Percentiles rank a stretch among this genome's conserved stretches.
Evolutionary conservation across 2,797 vertebrate genomes (phyloP).

Genomic region (Taeniopygia guttata): DNA sequence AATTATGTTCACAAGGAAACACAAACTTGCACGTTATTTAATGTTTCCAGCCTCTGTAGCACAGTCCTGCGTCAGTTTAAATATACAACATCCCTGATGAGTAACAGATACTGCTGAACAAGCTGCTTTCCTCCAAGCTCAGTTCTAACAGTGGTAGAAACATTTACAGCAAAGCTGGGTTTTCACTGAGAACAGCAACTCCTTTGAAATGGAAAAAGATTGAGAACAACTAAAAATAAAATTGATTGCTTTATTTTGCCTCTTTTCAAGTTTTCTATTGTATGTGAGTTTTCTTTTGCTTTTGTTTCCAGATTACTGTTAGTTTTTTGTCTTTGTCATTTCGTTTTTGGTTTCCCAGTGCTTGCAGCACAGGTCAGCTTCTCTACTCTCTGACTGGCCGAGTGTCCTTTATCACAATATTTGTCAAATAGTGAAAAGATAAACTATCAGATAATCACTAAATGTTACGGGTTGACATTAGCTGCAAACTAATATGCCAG

Average conservation of each 20-base stretch:
- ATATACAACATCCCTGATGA: constrained; percentile 45
- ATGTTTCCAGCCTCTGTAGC: constrained; percentile 46
- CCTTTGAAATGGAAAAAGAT: constrained; percentile 12
- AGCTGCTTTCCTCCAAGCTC: neutral
- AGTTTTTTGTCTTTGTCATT: neutral
- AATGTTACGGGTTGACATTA: neutral
- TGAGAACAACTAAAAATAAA: constrained; percentile 17
- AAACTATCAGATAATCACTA: constrained; percentile 35
- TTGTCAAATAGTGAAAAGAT: constrained; percentile 13
- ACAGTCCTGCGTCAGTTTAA: constrained; percentile 38
- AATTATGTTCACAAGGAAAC: constrained; percentile 64
- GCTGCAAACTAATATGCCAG: constrained; percentile 24
- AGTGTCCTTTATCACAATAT: neutral
- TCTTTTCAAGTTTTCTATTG: neutral
- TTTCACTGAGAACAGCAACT: neutral
- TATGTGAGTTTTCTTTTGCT: neutral
- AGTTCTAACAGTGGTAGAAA: neutral
- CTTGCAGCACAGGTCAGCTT: neutral
- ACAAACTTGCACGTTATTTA: constrained; percentile 54
- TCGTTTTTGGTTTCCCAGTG: neutral
- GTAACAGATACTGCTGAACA: constrained; percentile 61
- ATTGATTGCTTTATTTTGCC: neutral
- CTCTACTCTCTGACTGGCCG: neutral
- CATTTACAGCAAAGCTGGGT: neutral
- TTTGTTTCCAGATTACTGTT: neutral